phyloP scores from a whole-genome alignment of 2,888 invertebrate genomes.

The Drosophila austrosaltans region DNA sequence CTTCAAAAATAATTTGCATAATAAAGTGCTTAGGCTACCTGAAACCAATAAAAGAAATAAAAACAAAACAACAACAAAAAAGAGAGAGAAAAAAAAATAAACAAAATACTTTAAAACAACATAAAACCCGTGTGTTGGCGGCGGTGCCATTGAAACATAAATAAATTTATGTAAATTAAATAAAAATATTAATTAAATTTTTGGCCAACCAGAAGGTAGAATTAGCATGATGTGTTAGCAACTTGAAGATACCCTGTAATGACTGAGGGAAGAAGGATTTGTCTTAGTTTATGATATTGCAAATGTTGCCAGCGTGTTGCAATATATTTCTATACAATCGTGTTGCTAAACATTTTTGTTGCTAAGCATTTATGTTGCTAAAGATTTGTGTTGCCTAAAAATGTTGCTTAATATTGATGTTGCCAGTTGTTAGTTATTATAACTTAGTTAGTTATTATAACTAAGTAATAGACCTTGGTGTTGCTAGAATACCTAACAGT shows the following conservation, averaged over 20 bases:
- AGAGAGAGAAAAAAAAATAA: constrained; percentile 17
- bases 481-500: too few species aligned
- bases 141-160: constrained; percentile 65
- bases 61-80: constrained; percentile 25
- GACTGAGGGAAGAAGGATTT: background rate
- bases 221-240: background rate
- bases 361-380: too few species aligned
- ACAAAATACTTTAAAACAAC: constrained; percentile 42
- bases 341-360: background rate
- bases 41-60: constrained; percentile 62
- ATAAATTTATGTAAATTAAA: constrained; percentile 75
- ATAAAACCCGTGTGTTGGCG: constrained; percentile 37
- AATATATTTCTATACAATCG: background rate
- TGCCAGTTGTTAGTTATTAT: too few species aligned
- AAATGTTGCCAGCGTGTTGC: background rate
- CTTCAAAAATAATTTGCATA: constrained; percentile 63
- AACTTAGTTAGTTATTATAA: too few species aligned
- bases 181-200: constrained; percentile 70
- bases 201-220: constrained; percentile 30
- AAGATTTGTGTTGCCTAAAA: too few species aligned
- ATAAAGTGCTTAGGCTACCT: constrained; percentile 78
- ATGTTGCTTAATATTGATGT: too few species aligned
- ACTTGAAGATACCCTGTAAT: background rate
- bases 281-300: background rate
- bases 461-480: too few species aligned